Conservation (phyloP, 2,888 invertebrate genomes). For the Aspidapion aeneum region DNA sequence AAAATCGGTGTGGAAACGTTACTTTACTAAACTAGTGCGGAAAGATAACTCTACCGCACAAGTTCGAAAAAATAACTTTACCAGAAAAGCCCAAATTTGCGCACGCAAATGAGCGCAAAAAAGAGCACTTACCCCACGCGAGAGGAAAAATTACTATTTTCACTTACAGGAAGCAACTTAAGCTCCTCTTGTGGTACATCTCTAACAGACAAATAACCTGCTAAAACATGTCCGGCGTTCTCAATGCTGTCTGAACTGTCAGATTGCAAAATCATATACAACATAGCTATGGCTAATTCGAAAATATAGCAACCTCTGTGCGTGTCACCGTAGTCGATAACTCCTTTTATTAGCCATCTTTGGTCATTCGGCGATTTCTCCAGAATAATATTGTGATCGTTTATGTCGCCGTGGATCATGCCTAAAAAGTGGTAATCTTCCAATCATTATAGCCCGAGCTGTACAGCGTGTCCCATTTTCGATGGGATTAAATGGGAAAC, state of each 20-base stretch:
- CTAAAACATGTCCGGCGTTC: slow-evolving; percentile 64
- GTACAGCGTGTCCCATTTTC: too few species aligned
- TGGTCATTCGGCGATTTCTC: slow-evolving; percentile 35
- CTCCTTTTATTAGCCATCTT: slow-evolving; percentile 59
- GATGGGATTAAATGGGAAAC: too few species aligned
- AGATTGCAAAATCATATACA: slow-evolving; percentile 73
- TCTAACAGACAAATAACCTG: slow-evolving; percentile 68
- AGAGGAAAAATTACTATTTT: too few species aligned
- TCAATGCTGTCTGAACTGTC: slow-evolving; percentile 51
- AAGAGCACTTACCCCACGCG: too few species aligned
- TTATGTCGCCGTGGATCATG: slow-evolving; percentile 86
- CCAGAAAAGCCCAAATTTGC: too few species aligned
- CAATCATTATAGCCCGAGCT: too few species aligned
- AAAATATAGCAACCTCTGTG: slow-evolving; percentile 71
- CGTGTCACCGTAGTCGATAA: slow-evolving; percentile 87
- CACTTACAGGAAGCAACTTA: slow-evolving; percentile 62
- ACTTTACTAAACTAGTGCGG: too few species aligned
- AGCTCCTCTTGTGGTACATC: slow-evolving; percentile 61
- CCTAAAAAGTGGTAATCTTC: too few species aligned
- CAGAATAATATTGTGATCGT: slow-evolving; percentile 80
- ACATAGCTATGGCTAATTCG: slow-evolving; percentile 78
- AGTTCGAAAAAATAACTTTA: too few species aligned
- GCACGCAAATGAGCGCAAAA: too few species aligned
- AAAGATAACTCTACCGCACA: too few species aligned
- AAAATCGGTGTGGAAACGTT: too few species aligned